Evolutionary conservation across 2,113 vertebrate genomes (phyloP), one percentile per base, ranked within the genome.

Genomic region (Actenoides lindsayi): DNA sequence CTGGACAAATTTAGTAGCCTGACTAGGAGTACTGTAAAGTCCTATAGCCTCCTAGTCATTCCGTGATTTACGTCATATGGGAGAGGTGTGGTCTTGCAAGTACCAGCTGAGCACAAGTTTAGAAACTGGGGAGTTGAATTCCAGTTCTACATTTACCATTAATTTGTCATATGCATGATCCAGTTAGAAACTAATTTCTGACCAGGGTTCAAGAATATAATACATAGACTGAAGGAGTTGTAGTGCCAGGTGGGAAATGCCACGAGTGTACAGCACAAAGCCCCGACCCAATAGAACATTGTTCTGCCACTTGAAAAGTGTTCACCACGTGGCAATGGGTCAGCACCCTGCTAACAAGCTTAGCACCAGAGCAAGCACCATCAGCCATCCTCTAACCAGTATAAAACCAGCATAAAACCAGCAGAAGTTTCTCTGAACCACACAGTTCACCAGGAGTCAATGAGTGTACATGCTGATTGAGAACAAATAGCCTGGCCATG

Each of bases 401-500:
- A n/a, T 5, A 31, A 85, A 65, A 50, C 17, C 63, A 60, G 10
- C 4, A n/a, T 5, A 31, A 85, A 65, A 50, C 17, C 63, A 60
- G 10, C 4, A 70, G 35, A 57, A 37, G 62, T 46, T 25, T 42
- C 60, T 37, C 50, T 42, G 23, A 83, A 59, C 5, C 13, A 10
- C 4, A 6, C 16, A n/a, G 13, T 21, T 84, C 21, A 69, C 21
- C 23, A 44, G 9, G 15, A 74, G 20, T 44, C 33, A 57, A 16
- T 30, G 54, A 17, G 4, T 17, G 19, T 10, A 48, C 6, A 3
- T 0, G 2, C 11, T 31, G 10, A 19, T 0, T 3, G 11, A 89
- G n/a, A 39, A 16, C 11, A 64, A 51, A 48, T 9, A 46, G 46
- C 23, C 16, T 24, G 41, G 46, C 46, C n/a, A 17, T 4, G 31